phyloP scores from a whole-genome alignment of 2,888 invertebrate genomes.

The Azorinus chamasolen region DNA sequence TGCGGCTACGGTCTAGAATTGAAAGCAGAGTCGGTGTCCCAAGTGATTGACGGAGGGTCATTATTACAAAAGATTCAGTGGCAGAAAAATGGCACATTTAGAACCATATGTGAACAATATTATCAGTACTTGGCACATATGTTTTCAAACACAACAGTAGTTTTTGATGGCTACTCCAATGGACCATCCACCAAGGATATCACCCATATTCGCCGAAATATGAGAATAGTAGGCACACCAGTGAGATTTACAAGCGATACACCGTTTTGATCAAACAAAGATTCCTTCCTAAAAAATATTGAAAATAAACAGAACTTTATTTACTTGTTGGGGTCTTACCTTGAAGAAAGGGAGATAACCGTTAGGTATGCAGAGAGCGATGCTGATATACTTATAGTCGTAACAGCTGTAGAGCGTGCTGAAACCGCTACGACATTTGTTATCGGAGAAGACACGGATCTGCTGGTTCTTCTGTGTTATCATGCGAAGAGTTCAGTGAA shows the following conservation, averaged over 20 bases:
- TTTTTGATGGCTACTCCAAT: slow-evolving; percentile 49
- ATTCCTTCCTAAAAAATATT: slow-evolving; percentile 5
- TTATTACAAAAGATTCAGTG: slow-evolving; percentile 51
- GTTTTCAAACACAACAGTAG: slow-evolving; percentile 4
- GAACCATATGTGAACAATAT: slow-evolving; percentile 24
- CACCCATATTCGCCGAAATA: slow-evolving; percentile 3
- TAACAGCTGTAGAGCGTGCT: slow-evolving; percentile 15
- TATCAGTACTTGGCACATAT: slow-evolving; percentile 1
- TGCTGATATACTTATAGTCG: slow-evolving; percentile 20
- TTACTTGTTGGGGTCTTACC: slow-evolving; percentile 4
- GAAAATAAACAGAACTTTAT: slow-evolving; percentile 25
- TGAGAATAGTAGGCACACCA: not conserved
- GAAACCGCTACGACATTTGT: not conserved
- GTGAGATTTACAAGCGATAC: slow-evolving; percentile 4
- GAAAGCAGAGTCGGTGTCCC: not conserved
- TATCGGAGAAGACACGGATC: slow-evolving; percentile 32
- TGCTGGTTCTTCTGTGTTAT: slow-evolving; percentile 23
- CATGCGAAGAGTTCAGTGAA: not conserved
- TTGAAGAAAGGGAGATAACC: not conserved
- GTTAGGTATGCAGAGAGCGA: slow-evolving; percentile 18
- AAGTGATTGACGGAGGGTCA: slow-evolving; percentile 55
- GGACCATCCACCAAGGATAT: slow-evolving; percentile 12
- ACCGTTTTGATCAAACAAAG: slow-evolving; percentile 8
- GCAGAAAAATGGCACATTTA: slow-evolving; percentile 35
- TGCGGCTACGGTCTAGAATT: not conserved